Percentiles rank a stretch among this genome's conserved stretches.
phyloP scores from a whole-genome alignment of 2,113 vertebrate genomes.

The Sinocyclocheilus anshuiensis region DNA sequence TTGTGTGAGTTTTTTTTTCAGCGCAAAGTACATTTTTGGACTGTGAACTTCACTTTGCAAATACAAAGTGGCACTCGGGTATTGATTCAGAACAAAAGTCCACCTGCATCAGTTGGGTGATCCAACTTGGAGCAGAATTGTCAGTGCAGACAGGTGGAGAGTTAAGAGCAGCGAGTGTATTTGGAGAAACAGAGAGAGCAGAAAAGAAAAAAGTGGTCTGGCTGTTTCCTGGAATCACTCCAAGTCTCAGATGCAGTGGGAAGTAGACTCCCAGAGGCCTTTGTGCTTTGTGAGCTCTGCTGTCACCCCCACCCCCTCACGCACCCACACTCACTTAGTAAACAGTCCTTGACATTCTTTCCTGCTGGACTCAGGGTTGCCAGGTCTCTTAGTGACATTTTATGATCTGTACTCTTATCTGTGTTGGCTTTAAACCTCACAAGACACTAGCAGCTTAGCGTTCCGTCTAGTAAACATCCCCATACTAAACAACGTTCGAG shows the following conservation, averaged over 20 bases:
- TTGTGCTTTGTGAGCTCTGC: constrained; percentile 40
- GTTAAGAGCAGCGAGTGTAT: constrained; percentile 13
- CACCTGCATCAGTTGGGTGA: background rate
- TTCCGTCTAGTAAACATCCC: background rate
- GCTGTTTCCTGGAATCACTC: constrained; percentile 43
- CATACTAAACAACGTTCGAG: background rate
- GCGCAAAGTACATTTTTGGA: background rate
- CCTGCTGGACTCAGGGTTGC: constrained; percentile 34
- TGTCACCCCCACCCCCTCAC: constrained; percentile 16
- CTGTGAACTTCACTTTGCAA: background rate
- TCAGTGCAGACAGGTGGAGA: constrained; percentile 17
- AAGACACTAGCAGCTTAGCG: background rate
- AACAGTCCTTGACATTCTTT: constrained; percentile 63
- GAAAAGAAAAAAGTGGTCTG: constrained; percentile 30
- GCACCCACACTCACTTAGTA: constrained; percentile 40
- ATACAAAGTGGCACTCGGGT: background rate
- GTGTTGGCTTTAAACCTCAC: background rate
- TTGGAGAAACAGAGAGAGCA: background rate
- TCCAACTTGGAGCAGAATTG: background rate
- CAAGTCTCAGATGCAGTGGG: constrained; percentile 20
- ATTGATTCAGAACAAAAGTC: background rate
- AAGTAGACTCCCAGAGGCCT: constrained; percentile 46
- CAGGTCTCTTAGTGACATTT: constrained; percentile 43
- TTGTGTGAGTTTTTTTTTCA: background rate
- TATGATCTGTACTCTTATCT: constrained; percentile 27